Evolutionary conservation across 2,888 invertebrate species (phyloP), one percentile per base, ranked within the genome.

Genomic region (Drosophila bunnanda): DNA sequence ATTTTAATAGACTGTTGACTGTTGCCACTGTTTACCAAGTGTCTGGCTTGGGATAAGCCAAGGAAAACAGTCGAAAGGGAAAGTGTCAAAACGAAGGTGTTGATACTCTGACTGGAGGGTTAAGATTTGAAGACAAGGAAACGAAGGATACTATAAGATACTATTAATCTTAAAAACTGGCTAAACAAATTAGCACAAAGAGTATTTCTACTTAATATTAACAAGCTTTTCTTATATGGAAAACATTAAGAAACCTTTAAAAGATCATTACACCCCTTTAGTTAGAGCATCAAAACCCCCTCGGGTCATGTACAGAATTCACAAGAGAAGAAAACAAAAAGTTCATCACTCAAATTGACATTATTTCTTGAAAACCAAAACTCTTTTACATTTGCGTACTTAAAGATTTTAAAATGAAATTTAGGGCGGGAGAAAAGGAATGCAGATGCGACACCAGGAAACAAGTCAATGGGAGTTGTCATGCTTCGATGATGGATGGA

Each of bases 1-100:
- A 85, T 85, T 89, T 85, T 89, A 85, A 85, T 89, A 87, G 85
- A 85, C 89, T 81, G 87, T 76, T 79, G 88, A 79, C 66, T 69
- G 59, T 72, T 85, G 64, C 46, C 84, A 58, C 60, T 83, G 83
- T 88, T 88, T 86, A 72, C 88, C 76, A 48, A 88, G 54, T 78
- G 88, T 82, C 82, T 82, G 81, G 73, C 82, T 75, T 76, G 75
- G 28, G 39, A 20, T 12, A 20, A 22, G 15, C 4, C 4, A 41
- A 30, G 15, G 28, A 43, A 20, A 28, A 17, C 17, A 8, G 15
- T 8, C 9, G 25, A 6, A 10, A 13, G 20, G 20, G 15, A 10
- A 57, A 20, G 13, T 0, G 8, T 2, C 1, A 20, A 4, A 15
- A 7, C 20, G 32, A 32, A 50, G 32, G 8, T 32, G 20, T 5